These are phyloP conservation scores for Chirona hameri DNA, from an alignment of 2,888 invertebrate species.

Conservation along the genomic window DNA sequence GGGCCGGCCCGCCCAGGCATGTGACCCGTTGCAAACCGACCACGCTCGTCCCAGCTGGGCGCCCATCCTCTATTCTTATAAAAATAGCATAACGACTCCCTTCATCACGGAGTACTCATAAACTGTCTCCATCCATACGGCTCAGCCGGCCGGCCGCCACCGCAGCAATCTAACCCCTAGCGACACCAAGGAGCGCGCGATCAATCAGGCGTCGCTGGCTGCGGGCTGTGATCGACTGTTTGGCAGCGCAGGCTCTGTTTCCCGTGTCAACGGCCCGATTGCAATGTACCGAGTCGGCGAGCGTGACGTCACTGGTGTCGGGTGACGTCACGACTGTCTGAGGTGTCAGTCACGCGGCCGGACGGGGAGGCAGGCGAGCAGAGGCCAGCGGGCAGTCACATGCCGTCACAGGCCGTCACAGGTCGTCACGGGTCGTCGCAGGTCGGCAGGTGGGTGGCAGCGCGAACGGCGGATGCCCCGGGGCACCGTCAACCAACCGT, in stretches of 20 bases:
- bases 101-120: conserved; percentile 1
- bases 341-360: too few species aligned
- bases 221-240: not conserved
- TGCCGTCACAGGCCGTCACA: too few species aligned
- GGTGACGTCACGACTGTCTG: not conserved
- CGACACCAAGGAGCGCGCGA: conserved; percentile 5
- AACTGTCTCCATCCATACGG: conserved; percentile 1
- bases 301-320: not conserved
- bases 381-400: too few species aligned
- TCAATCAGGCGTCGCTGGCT: not conserved
- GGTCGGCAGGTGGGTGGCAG: not conserved
- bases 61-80: not conserved
- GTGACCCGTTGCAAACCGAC: not conserved
- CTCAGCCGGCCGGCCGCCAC: not conserved
- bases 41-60: not conserved
- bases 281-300: not conserved
- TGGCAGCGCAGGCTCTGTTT: not conserved
- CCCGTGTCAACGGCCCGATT: conserved; percentile 2
- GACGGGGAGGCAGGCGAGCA: too few species aligned
- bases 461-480: not conserved
- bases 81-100: conserved; percentile 22
- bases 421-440: too few species aligned
- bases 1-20: not conserved
- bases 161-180: not conserved
- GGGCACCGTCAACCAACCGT: not conserved